Percentiles rank a stretch among this genome's conserved stretches.
Conservation (phyloP, 2,113 vertebrate genomes). For the Chamaea fasciata region DNA sequence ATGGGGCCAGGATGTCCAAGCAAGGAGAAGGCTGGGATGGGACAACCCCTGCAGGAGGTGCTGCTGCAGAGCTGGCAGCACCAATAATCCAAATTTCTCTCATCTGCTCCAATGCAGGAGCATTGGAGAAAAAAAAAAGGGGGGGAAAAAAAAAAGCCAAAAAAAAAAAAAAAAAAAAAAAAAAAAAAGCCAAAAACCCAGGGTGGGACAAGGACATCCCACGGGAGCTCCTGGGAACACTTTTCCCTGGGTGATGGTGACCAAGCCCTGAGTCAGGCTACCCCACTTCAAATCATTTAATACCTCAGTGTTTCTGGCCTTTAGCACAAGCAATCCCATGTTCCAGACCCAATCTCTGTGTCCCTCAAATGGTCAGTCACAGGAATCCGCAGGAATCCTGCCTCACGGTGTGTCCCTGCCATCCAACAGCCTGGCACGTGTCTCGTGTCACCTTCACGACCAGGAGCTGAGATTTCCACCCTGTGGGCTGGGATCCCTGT, state of each 20-base stretch:
- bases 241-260: neutral
- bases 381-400: neutral
- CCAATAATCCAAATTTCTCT: neutral
- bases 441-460: rapidly evolving
- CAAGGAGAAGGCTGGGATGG: neutral
- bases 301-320: neutral
- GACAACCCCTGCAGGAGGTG: neutral
- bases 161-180: no score
- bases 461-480: neutral
- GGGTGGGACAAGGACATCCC: rapidly evolving
- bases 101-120: no score
- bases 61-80: neutral
- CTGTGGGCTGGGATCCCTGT: neutral
- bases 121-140: no score
- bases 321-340: rapidly evolving
- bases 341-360: neutral
- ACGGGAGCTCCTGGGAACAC: neutral
- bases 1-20: rapidly evolving
- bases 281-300: neutral
- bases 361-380: neutral
- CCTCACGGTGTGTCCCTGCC: neutral
- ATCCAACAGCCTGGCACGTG: rapidly evolving
- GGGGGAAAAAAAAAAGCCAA: no score
- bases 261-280: neutral
- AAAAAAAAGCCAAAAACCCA: neutral